Conservation (phyloP, 1,140 invertebrate genomes). For the Paralvinella palmiformis region DNA sequence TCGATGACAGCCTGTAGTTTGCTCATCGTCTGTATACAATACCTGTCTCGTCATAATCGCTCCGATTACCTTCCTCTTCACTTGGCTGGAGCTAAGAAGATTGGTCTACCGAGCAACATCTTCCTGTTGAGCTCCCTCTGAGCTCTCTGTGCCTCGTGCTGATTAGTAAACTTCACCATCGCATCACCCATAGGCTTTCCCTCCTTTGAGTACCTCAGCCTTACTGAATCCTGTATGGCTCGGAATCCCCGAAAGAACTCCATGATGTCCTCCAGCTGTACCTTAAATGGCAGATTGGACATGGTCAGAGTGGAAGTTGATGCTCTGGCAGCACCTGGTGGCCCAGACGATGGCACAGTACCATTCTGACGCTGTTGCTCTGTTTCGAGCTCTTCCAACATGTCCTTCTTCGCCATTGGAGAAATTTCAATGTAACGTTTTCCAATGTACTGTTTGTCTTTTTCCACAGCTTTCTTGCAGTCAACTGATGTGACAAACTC, state of each 20-base stretch:
- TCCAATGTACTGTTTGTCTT: constrained; percentile 38
- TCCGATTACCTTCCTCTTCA: too few species aligned
- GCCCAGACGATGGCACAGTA: constrained; percentile 25
- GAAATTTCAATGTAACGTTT: constrained; percentile 58
- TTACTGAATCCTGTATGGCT: constrained; percentile 39
- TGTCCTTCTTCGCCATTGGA: constrained; percentile 59
- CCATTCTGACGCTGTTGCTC: constrained; percentile 17
- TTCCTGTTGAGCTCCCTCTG: constrained; percentile 40
- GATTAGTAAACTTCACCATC: constrained; percentile 70
- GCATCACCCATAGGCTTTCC: constrained; percentile 77
- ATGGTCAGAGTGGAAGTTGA: constrained; percentile 66
- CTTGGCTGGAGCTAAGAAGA: too few species aligned
- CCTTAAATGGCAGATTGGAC: constrained; percentile 80
- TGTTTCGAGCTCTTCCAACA: constrained; percentile 26
- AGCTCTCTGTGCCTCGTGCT: constrained; percentile 69
- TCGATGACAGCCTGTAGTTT: too few species aligned
- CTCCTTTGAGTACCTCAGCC: constrained; percentile 32
- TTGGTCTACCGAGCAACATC: background rate
- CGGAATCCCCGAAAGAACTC: constrained; percentile 64
- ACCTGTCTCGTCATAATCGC: too few species aligned
- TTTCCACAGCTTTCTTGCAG: constrained; percentile 62
- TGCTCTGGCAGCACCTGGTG: background rate
- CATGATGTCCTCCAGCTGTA: constrained; percentile 78
- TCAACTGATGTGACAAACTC: constrained; percentile 69
- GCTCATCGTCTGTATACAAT: too few species aligned